These are phyloP conservation scores for Mormyrops attenuatus DNA, from an alignment of 2,797 vertebrate genomes.

Conservation along the genomic window DNA sequence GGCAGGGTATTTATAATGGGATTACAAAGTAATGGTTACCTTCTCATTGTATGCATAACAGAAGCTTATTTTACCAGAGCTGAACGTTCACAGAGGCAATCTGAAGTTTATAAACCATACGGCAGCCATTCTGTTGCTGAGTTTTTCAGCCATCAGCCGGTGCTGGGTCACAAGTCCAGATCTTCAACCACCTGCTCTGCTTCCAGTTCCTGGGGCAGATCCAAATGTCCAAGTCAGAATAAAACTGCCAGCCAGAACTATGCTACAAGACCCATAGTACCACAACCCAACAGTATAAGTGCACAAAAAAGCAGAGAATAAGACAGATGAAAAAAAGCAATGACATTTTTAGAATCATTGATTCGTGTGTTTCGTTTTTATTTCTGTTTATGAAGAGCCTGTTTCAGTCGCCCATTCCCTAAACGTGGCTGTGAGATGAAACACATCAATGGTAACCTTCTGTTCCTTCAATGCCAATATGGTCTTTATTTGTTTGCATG, in stretches of 20 bases:
- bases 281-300: background rate
- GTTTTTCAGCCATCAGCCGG: background rate
- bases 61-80: background rate
- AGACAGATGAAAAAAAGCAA: background rate
- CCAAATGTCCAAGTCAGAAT: background rate
- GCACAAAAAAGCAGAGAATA: background rate
- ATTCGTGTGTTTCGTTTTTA: background rate
- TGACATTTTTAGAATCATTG: background rate
- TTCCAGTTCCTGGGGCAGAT: background rate
- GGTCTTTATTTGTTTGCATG: background rate
- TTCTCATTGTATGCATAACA: background rate
- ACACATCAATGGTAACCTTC: background rate
- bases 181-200: slow-evolving; percentile 10
- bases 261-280: background rate
- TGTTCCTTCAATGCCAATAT: background rate
- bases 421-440: background rate
- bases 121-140: background rate
- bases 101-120: background rate
- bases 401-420: background rate
- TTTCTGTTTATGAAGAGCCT: background rate
- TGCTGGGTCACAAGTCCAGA: background rate
- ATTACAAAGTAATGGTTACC: background rate
- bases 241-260: background rate
- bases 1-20: background rate
- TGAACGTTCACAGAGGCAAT: background rate